Conservation (phyloP, 2,888 invertebrate genomes). For the Andrena hattorfiana region DNA sequence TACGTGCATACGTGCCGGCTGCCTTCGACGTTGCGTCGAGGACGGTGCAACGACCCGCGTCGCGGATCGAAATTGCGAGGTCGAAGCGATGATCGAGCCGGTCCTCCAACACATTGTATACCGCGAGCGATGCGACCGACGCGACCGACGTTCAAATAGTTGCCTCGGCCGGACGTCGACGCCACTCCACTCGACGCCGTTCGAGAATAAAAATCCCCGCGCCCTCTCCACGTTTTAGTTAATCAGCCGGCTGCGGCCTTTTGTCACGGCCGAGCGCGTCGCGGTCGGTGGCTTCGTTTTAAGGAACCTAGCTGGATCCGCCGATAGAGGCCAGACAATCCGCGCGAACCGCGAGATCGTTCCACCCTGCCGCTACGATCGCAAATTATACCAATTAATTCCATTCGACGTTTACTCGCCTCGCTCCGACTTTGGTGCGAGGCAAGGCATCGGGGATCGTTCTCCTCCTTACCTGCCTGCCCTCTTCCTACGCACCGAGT, state of each 20-base stretch:
- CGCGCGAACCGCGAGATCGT: conserved; percentile 6
- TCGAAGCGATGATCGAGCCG: conserved; percentile 71
- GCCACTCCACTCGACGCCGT: conserved; percentile 57
- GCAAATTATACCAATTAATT: no score
- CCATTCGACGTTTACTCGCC: no score
- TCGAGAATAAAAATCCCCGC: conserved; percentile 56
- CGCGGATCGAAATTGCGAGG: conserved; percentile 74
- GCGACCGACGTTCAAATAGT: conserved; percentile 63
- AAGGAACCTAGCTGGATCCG: not conserved
- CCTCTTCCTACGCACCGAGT: conserved; percentile 44
- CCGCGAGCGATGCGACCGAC: conserved; percentile 57
- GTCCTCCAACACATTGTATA: conserved; percentile 59
- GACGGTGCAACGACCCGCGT: conserved; percentile 70
- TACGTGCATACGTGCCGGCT: conserved; percentile 50
- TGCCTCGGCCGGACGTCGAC: conserved; percentile 61
- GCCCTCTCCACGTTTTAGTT: conserved; percentile 41
- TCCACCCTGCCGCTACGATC: not conserved
- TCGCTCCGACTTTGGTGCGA: no score
- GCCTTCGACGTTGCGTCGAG: conserved; percentile 70
- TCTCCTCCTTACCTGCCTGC: conserved; percentile 44
- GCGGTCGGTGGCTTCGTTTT: not conserved
- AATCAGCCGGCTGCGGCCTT: conserved; percentile 46
- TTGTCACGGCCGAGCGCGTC: conserved; percentile 34
- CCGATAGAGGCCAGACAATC: conserved; percentile 16
- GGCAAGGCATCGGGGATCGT: conserved; percentile 16